Conservation (phyloP, 2,797 vertebrate genomes). For the Triplophysa bombifrons region DNA sequence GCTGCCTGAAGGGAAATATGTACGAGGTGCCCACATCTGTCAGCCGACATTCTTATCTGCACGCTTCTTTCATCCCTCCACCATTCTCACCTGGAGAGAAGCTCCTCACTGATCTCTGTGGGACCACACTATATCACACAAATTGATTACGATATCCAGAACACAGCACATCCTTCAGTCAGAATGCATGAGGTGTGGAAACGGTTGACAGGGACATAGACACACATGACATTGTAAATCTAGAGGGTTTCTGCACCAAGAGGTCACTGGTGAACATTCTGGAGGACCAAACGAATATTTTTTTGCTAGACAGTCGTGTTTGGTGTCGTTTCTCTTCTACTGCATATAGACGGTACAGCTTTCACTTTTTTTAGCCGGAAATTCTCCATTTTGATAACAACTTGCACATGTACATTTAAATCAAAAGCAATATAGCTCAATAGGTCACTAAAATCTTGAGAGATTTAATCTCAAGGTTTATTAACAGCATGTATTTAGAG, state of each 20-base stretch:
- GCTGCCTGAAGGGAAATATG: slow-evolving; percentile 56
- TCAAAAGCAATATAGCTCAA: slow-evolving; percentile 30
- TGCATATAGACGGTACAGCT: background rate
- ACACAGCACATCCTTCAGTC: background rate
- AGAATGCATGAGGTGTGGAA: slow-evolving; percentile 6
- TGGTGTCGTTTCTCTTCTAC: background rate
- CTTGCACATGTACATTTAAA: slow-evolving; percentile 12
- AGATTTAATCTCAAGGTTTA: slow-evolving; percentile 38
- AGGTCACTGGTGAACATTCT: background rate
- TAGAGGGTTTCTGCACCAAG: background rate
- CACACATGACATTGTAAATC: slow-evolving; percentile 19
- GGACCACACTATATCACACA: slow-evolving; percentile 25
- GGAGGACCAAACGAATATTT: slow-evolving; percentile 2
- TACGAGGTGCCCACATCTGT: slow-evolving; percentile 63
- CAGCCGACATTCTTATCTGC: slow-evolving; percentile 58
- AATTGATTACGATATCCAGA: slow-evolving; percentile 31
- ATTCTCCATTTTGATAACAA: slow-evolving; percentile 10
- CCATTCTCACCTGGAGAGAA: slow-evolving; percentile 39
- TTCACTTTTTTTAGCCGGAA: background rate
- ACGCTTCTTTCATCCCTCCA: slow-evolving; percentile 52
- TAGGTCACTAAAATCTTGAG: slow-evolving; percentile 32
- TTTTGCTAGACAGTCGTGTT: background rate
- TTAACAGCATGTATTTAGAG: slow-evolving; percentile 44
- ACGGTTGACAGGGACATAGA: background rate
- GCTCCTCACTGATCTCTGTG: slow-evolving; percentile 20